These are phyloP conservation scores for Tinamus guttatus DNA, from an alignment of 2,113 vertebrate species.

Conservation along the genomic window DNA sequence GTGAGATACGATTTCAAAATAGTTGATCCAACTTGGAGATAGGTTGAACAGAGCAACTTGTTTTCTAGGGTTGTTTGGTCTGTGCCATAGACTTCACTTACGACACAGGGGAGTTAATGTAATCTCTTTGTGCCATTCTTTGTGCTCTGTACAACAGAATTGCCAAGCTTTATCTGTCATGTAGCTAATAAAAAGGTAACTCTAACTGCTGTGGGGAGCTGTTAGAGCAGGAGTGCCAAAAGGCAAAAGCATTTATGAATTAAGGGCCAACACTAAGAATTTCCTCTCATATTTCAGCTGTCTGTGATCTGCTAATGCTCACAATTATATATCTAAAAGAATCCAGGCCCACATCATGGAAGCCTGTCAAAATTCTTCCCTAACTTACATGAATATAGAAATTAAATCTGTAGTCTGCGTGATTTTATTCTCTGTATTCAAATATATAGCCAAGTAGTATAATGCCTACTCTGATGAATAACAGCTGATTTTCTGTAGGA, in stretches of 20 bases:
- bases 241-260: constrained; percentile 17
- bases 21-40: not conserved
- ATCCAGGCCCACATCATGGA: not conserved
- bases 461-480: not conserved
- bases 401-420: not conserved
- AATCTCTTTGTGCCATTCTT: constrained; percentile 33
- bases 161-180: constrained; percentile 32
- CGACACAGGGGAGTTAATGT: constrained; percentile 39
- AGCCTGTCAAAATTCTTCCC: not conserved
- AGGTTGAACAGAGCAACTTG: not conserved
- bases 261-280: constrained; percentile 21
- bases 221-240: constrained; percentile 15
- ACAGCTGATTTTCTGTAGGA: not conserved
- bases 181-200: constrained; percentile 39
- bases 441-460: not conserved
- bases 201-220: constrained; percentile 25
- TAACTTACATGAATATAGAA: not conserved
- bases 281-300: constrained; percentile 6
- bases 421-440: not conserved
- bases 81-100: not conserved
- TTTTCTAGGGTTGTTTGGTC: constrained; percentile 7
- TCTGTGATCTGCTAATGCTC: constrained; percentile 10
- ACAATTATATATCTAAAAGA: constrained; percentile 18
- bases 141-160: constrained; percentile 23
- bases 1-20: not conserved